Evolutionary conservation across 2,888 invertebrate genomes (phyloP).

Genomic region (Tuberolachnus salignus): DNA sequence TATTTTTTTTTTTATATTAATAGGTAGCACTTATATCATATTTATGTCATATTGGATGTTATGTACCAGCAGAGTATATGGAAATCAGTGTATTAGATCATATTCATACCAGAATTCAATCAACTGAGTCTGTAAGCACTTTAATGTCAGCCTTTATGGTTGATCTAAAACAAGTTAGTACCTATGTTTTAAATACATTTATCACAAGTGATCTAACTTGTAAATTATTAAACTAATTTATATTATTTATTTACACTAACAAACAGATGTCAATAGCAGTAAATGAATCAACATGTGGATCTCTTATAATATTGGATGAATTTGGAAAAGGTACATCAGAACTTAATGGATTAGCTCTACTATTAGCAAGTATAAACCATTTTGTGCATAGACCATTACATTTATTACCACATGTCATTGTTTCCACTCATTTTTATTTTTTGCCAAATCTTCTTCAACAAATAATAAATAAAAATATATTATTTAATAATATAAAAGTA

Average conservation of each 20-base stretch:
- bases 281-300: constrained; percentile 69
- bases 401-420: constrained; percentile 73
- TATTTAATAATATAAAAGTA: constrained; percentile 58
- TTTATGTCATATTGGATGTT: constrained; percentile 87
- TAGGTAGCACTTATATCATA: constrained; percentile 76
- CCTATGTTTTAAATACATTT: neutral
- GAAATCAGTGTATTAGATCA: constrained; percentile 74
- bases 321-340: constrained; percentile 85
- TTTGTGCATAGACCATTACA: constrained; percentile 67
- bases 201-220: no score
- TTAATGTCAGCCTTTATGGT: constrained; percentile 85
- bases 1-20: constrained; percentile 25
- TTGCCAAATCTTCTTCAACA: constrained; percentile 68
- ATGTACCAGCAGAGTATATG: constrained; percentile 80
- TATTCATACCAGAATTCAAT: constrained; percentile 78
- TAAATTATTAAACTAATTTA: neutral
- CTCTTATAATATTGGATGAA: constrained; percentile 84
- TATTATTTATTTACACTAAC: neutral
- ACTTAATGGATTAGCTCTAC: constrained; percentile 76
- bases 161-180: constrained; percentile 78
- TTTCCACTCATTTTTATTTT: constrained; percentile 79
- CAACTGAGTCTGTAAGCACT: constrained; percentile 77
- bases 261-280: constrained; percentile 70
- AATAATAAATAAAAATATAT: constrained; percentile 63
- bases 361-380: constrained; percentile 72